Conservation (phyloP, 2,888 invertebrate species). For the Eledona agricola region DNA sequence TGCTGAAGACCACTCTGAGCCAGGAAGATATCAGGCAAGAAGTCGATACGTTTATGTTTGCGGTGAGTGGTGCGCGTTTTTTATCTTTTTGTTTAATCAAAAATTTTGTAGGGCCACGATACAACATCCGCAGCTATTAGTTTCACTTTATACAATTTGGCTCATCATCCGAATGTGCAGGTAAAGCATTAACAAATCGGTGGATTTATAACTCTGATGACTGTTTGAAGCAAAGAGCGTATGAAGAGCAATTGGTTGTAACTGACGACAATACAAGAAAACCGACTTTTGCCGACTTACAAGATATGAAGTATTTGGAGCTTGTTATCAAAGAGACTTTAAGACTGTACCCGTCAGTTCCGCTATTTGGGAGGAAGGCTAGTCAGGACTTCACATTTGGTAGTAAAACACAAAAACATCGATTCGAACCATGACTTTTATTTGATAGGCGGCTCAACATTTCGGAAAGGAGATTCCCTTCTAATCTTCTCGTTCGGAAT, state of each 20-base stretch:
- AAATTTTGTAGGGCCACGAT: slow-evolving; percentile 59
- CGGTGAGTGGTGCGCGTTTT: no score
- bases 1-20: slow-evolving; percentile 40
- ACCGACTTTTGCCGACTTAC: slow-evolving; percentile 50
- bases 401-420: slow-evolving; percentile 2
- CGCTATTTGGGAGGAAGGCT: slow-evolving; percentile 46
- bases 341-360: slow-evolving; percentile 54
- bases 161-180: slow-evolving; percentile 60
- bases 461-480: slow-evolving; percentile 59
- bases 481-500: slow-evolving; percentile 61
- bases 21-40: slow-evolving; percentile 68
- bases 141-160: slow-evolving; percentile 60
- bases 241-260: slow-evolving; percentile 56
- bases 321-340: slow-evolving; percentile 54
- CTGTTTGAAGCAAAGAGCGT: slow-evolving; percentile 48
- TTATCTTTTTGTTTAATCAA: slow-evolving; percentile 11
- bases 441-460: slow-evolving; percentile 43
- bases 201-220: slow-evolving; percentile 43
- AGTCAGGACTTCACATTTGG: slow-evolving; percentile 42
- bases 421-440: slow-evolving; percentile 2
- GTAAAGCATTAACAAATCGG: slow-evolving; percentile 24
- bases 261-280: slow-evolving; percentile 49
- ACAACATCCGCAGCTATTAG: slow-evolving; percentile 62
- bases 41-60: slow-evolving; percentile 78
- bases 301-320: slow-evolving; percentile 55